Percentiles rank a stretch among this genome's conserved stretches.
These are phyloP conservation scores for Hyposmocoma kahamanoa DNA, from an alignment of 1,140 invertebrate genomes.

Conservation along the genomic window DNA sequence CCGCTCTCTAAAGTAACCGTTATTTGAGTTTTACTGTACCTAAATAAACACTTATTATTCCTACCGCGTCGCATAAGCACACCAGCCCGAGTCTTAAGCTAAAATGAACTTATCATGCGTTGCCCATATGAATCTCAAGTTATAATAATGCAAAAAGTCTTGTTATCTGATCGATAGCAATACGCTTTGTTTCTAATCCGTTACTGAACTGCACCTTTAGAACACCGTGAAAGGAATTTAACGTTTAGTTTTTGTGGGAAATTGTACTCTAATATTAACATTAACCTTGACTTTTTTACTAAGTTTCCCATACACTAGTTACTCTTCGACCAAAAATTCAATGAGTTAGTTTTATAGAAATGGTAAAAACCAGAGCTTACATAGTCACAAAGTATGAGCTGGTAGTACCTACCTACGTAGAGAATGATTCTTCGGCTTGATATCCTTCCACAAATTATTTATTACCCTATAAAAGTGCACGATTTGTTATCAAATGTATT, in stretches of 20 bases:
- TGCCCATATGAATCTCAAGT: slow-evolving; percentile 22
- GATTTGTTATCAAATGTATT: no score
- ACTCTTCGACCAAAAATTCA: not conserved
- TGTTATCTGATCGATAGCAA: slow-evolving; percentile 4
- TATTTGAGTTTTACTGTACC: no score
- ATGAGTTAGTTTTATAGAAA: no score
- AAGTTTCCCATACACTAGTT: slow-evolving; percentile 9
- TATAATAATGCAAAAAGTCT: slow-evolving; percentile 44
- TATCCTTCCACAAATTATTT: no score
- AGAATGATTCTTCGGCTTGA: no score
- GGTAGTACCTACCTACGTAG: no score
- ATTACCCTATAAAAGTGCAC: no score
- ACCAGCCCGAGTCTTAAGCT: slow-evolving; percentile 23
- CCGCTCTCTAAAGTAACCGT: not conserved
- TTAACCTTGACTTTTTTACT: slow-evolving; percentile 28
- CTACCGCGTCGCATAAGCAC: slow-evolving; percentile 14
- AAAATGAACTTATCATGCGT: slow-evolving; percentile 42
- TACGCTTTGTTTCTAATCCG: slow-evolving; percentile 34
- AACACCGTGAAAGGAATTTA: slow-evolving; percentile 40
- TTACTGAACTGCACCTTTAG: not conserved
- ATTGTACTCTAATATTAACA: slow-evolving; percentile 19
- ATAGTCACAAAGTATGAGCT: no score
- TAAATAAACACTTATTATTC: not conserved
- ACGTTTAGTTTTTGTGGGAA: slow-evolving; percentile 15
- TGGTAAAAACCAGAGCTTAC: no score